Percentiles rank a stretch among this genome's conserved stretches.
These are phyloP conservation scores for Digitonthophagus gazella DNA, from an alignment of 2,888 invertebrate species.

Conservation along the genomic window DNA sequence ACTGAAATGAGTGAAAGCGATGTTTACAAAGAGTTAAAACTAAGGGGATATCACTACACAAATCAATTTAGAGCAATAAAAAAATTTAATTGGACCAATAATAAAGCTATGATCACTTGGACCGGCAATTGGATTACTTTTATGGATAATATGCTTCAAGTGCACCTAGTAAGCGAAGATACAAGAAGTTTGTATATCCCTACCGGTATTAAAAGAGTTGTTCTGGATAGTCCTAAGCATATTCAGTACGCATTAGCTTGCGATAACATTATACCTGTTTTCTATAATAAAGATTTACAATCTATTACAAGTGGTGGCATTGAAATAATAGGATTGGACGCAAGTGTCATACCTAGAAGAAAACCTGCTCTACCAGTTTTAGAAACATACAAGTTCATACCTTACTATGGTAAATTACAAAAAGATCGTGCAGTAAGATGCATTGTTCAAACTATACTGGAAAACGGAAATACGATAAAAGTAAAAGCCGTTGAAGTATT, in stretches of 20 bases:
- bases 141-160: slow-evolving; percentile 84
- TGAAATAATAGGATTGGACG: slow-evolving; percentile 73
- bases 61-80: slow-evolving; percentile 36
- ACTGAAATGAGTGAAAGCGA: slow-evolving; percentile 51
- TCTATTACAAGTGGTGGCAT: slow-evolving; percentile 65
- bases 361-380: slow-evolving; percentile 71
- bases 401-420: slow-evolving; percentile 52
- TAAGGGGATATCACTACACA: slow-evolving; percentile 61
- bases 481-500: slow-evolving; percentile 58
- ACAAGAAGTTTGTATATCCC: slow-evolving; percentile 71
- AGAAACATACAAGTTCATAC: slow-evolving; percentile 72
- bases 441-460: slow-evolving; percentile 68
- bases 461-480: slow-evolving; percentile 65
- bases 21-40: slow-evolving; percentile 65
- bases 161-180: slow-evolving; percentile 67
- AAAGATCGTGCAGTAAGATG: slow-evolving; percentile 53
- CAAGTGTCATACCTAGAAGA: slow-evolving; percentile 70
- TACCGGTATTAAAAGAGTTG: slow-evolving; percentile 42
- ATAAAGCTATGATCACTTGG: slow-evolving; percentile 63
- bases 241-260: slow-evolving; percentile 29
- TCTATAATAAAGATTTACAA: slow-evolving; percentile 48
- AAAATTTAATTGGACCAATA: slow-evolving; percentile 38
- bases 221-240: slow-evolving; percentile 30
- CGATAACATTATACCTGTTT: slow-evolving; percentile 40
- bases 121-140: slow-evolving; percentile 83